Percentiles rank a stretch among this genome's conserved stretches.
Conservation (phyloP, 2,797 vertebrate genomes). For the Tokudaia muenninki region DNA sequence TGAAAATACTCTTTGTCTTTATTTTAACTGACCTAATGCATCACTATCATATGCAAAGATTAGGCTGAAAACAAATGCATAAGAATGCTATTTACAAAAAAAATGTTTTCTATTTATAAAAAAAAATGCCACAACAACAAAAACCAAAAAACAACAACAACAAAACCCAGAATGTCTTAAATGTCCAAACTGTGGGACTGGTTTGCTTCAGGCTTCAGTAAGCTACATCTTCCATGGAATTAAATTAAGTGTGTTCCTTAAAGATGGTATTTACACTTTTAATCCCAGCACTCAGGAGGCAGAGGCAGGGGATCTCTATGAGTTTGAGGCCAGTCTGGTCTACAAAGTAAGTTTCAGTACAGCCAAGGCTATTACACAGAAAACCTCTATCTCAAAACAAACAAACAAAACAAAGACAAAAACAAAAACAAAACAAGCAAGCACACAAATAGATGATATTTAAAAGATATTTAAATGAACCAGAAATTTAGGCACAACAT, state of each 20-base stretch:
- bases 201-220: not conserved
- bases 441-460: not conserved
- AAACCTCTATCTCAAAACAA: not conserved
- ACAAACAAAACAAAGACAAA: not conserved
- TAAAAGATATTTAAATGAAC: constrained; percentile 28
- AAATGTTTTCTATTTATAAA: not conserved
- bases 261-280: not conserved
- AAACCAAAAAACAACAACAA: not conserved
- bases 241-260: not conserved
- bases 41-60: not conserved
- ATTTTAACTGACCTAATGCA: not conserved
- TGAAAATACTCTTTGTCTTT: not conserved
- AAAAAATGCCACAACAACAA: not conserved
- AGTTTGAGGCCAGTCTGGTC: not conserved
- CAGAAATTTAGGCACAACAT: not conserved
- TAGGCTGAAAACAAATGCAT: not conserved
- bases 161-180: not conserved
- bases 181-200: not conserved
- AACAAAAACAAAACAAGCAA: not conserved
- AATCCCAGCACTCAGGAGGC: not conserved
- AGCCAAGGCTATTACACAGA: not conserved
- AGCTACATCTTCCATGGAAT: not conserved
- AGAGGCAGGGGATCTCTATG: not conserved
- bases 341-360: not conserved
- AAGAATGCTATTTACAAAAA: not conserved